Percentiles rank a stretch among this genome's conserved stretches.
These are phyloP conservation scores for Monodelphis domestica DNA, from an alignment of 2,797 vertebrate species.

Conservation along the genomic window DNA sequence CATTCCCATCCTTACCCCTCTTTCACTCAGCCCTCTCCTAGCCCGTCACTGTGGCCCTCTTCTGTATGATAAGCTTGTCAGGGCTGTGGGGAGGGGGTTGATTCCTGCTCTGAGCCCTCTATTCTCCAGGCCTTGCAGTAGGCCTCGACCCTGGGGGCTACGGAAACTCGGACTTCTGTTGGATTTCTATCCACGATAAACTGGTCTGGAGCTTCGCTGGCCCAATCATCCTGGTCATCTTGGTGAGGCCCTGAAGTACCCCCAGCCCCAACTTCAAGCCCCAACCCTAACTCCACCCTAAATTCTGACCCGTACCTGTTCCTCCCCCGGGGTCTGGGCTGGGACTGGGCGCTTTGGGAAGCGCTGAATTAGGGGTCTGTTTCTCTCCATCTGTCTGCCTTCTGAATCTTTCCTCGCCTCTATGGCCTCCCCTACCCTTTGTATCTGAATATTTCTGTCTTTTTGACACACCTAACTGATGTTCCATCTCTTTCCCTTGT, in stretches of 20 bases:
- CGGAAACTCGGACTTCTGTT: conserved; percentile 98
- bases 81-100: background rate
- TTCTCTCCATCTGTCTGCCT: background rate
- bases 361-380: background rate
- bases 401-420: background rate
- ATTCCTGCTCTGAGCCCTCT: background rate
- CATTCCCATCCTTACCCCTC: background rate
- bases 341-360: background rate
- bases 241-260: conserved; percentile 87
- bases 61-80: background rate
- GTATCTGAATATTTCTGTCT: background rate
- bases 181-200: conserved; percentile 98
- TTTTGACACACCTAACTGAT: background rate
- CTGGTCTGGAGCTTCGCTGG: conserved; percentile 99
- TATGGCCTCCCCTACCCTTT: background rate
- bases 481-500: background rate
- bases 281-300: conserved; percentile 51
- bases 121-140: conserved; percentile 91
- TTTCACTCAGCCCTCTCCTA: background rate
- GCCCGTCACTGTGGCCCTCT: background rate
- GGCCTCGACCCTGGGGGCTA: conserved; percentile 98
- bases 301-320: conserved; percentile 28
- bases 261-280: background rate
- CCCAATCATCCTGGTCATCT: conserved; percentile 94
- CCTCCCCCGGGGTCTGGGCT: background rate